Evolutionary conservation across 2,797 vertebrate species (phyloP).

Genomic region (Champsocephalus esox): DNA sequence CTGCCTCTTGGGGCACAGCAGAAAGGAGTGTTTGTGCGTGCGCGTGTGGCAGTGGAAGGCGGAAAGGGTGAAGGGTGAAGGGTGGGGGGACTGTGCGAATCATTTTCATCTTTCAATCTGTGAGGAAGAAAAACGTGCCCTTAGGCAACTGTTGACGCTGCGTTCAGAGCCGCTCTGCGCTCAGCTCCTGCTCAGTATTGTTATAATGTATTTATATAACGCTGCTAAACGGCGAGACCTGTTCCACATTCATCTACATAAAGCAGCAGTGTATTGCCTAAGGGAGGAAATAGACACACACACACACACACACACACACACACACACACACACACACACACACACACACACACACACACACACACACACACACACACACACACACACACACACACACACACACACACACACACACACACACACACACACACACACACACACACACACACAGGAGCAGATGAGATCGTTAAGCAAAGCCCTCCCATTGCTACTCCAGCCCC

Average conservation of each 20-base stretch:
- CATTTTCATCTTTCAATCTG: conserved; percentile 91
- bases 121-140: conserved; percentile 82
- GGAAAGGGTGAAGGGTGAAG: conserved; percentile 46
- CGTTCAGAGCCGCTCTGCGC: conserved; percentile 77
- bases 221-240: conserved; percentile 91
- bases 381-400: conserved; percentile 25
- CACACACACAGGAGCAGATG: conserved; percentile 66
- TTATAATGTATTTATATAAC: conserved; percentile 87
- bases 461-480: conserved; percentile 89
- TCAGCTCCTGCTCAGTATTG: conserved; percentile 69
- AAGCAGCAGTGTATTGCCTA: conserved; percentile 91
- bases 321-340: conserved; percentile 34
- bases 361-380: conserved; percentile 34
- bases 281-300: conserved; percentile 76
- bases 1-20: conserved; percentile 85
- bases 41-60: conserved; percentile 37
- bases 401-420: conserved; percentile 44
- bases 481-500: conserved; percentile 73
- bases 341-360: conserved; percentile 39
- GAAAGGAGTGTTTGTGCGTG: conserved; percentile 24
- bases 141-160: conserved; percentile 93
- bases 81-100: conserved; percentile 83
- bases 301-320: conserved; percentile 45
- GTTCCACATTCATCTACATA: conserved; percentile 96
- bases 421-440: conserved; percentile 46